Percentiles rank a stretch among this genome's conserved stretches.
phyloP scores from a whole-genome alignment of 2,113 vertebrate genomes.

The Anser cygnoides region DNA sequence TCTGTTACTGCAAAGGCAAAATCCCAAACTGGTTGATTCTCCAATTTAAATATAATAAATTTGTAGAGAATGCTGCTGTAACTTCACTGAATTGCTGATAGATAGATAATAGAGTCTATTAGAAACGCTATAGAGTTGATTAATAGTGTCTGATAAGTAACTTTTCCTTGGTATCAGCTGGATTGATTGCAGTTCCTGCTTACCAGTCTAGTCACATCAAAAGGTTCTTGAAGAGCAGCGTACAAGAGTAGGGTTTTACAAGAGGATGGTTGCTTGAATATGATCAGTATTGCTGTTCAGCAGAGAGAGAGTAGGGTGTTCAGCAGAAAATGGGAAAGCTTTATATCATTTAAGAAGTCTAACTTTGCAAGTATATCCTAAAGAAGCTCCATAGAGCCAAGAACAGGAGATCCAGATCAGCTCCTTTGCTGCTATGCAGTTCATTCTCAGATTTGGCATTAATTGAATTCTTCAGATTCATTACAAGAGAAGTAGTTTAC shows the following conservation, averaged over 20 bases:
- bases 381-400: neutral
- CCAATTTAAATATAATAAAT: neutral
- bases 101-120: constrained; percentile 44
- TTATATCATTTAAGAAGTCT: neutral
- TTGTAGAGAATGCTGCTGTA: neutral
- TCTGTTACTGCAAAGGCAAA: neutral
- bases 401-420: neutral
- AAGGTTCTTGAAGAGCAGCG: constrained; percentile 44
- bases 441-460: constrained; percentile 1
- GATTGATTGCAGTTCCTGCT: constrained; percentile 63
- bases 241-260: constrained; percentile 6
- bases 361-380: neutral
- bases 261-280: neutral
- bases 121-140: constrained; percentile 32
- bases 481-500: constrained; percentile 20
- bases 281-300: constrained; percentile 38
- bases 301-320: neutral
- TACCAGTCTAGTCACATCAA: constrained; percentile 60
- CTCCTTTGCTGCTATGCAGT: neutral
- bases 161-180: constrained; percentile 49
- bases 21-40: neutral
- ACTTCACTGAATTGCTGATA: constrained; percentile 29
- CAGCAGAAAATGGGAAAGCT: constrained; percentile 2
- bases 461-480: constrained; percentile 18
- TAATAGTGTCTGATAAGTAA: constrained; percentile 60